Percentiles rank a stretch among this genome's conserved stretches.
Evolutionary conservation across 2,888 invertebrate species (phyloP).

Genomic region (Harpagoxenus sublaevis): DNA sequence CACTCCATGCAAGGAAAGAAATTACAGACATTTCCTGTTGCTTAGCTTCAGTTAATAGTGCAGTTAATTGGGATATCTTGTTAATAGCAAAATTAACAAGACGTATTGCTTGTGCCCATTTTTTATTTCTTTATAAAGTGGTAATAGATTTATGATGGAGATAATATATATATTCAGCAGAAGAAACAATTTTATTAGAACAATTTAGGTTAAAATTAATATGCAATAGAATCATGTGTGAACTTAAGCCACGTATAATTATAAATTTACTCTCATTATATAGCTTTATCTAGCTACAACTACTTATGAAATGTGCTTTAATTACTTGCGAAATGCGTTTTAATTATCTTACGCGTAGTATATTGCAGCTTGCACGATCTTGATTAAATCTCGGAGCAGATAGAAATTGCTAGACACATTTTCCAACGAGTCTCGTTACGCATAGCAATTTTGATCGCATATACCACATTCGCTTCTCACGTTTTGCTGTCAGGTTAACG

Average conservation of each 20-base stretch:
- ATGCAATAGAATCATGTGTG: neutral
- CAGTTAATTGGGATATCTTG: neutral
- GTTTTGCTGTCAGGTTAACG: slow-evolving; percentile 14
- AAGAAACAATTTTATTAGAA: neutral
- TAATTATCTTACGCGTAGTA: slow-evolving; percentile 23
- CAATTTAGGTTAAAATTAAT: neutral
- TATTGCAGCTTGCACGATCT: neutral
- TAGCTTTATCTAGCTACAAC: neutral
- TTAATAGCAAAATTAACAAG: slow-evolving; percentile 5
- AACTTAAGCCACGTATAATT: slow-evolving; percentile 9
- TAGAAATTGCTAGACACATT: slow-evolving; percentile 35
- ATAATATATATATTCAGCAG: neutral
- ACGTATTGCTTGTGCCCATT: neutral
- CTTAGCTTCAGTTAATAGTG: slow-evolving; percentile 5
- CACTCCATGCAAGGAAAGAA: neutral
- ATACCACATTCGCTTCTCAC: slow-evolving; percentile 6
- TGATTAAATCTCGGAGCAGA: neutral
- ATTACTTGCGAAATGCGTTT: slow-evolving; percentile 10
- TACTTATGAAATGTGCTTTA: slow-evolving; percentile 26
- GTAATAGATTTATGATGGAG: neutral
- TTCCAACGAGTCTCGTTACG: slow-evolving; percentile 23
- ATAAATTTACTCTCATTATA: slow-evolving; percentile 13
- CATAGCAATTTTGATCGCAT: neutral
- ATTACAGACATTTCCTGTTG: neutral
- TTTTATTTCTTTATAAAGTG: neutral